phyloP scores from a whole-genome alignment of 1,140 invertebrate species.

The Maconellicoccus hirsutus region DNA sequence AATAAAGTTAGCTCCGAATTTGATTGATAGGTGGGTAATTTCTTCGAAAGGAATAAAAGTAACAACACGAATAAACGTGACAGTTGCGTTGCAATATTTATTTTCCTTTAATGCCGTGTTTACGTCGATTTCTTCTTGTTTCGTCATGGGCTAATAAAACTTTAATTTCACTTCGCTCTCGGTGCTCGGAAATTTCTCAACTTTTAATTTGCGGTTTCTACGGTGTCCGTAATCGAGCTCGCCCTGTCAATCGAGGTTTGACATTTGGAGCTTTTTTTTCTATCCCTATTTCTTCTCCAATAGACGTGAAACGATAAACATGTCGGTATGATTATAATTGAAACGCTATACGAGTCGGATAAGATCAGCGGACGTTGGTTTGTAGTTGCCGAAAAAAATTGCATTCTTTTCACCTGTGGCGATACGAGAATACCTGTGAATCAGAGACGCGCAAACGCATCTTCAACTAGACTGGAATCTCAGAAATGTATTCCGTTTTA shows the following conservation, averaged over 20 bases:
- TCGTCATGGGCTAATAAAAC: not conserved
- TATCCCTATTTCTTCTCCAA: too few relatives aligned
- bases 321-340: not conserved
- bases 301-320: too few relatives aligned
- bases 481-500: not conserved
- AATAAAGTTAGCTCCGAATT: slow-evolving; percentile 1
- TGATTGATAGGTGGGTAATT: not conserved
- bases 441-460: not conserved
- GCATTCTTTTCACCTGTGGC: not conserved
- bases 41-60: not conserved
- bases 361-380: not conserved
- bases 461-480: not conserved
- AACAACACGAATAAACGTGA: not conserved
- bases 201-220: not conserved
- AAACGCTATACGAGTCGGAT: not conserved
- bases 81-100: not conserved
- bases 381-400: not conserved
- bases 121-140: slow-evolving; percentile 4
- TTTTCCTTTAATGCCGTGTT: not conserved
- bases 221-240: not conserved
- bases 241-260: not conserved
- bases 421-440: not conserved
- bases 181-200: not conserved
- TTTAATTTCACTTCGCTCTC: not conserved
- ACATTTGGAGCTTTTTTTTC: not conserved